Evolutionary conservation across 1,140 invertebrate species (phyloP), one percentile per base, ranked within the genome.

Genomic region (Eupristina koningsbergeri): DNA sequence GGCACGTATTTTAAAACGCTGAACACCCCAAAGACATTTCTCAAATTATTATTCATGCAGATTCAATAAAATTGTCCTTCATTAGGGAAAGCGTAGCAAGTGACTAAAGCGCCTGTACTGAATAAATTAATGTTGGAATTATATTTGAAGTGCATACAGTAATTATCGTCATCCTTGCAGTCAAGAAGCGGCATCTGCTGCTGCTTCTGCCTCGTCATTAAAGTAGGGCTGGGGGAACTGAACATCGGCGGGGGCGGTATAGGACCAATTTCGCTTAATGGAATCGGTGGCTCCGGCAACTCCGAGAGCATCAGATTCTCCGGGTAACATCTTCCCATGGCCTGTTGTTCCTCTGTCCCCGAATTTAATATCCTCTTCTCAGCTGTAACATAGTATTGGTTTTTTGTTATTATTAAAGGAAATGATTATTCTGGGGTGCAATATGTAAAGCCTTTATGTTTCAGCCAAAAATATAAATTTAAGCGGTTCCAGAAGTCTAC

Each of bases 201-300:
- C 84, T 94, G 93, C 81, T 91, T 91, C 81, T 93, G 93, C 86
- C 93, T 92, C 67, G 92, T 91, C 75, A 94, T 89, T 87, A 95
- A 90, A 85, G 96, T 95, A 69, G 97, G 96, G 91, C 96, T 96
- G 45, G 96, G 96, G 81, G 96, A 97, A 90, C 96, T 97, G 93
- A 98, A 98, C 97, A 98, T 98, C 80, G 97, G 97, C 80, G 97
- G 97, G 85, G 97, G 97, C 88, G 97, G 97, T 91, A 98, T 98
- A 67, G 97, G 97, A 53, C 97, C 97, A 90, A 98, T 98, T 90
- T 98, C 97, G 80, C 96, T 97, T 26, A 98, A 92, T 19, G 96
- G 96, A 88, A 98, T 98, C 85, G 97, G 97, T 74, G 97, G 97
- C 91, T 98, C 97, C 76, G 97, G 97, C 87, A 98, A 93, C 89